These are phyloP conservation scores for Kudoa iwatai DNA, from an alignment of 30 jellyfish, hydroid and myxozoan species.

Conservation along the genomic window DNA sequence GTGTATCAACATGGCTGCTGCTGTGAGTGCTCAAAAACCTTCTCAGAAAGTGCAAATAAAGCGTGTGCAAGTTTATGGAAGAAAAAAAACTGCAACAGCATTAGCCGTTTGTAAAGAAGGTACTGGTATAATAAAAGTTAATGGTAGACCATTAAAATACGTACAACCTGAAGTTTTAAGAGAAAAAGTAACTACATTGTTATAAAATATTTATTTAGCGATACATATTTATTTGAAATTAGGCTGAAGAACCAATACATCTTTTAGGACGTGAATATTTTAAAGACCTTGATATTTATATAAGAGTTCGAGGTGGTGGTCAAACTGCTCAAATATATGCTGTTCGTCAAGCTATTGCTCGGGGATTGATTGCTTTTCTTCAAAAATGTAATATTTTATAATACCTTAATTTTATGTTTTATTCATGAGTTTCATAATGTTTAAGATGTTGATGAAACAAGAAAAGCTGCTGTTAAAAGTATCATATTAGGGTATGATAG, in stretches of 20 bases:
- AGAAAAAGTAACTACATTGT: slow-evolving; percentile 17
- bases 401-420: no score
- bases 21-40: no score
- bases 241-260: slow-evolving; percentile 61
- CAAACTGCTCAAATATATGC: slow-evolving; percentile 71
- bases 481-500: slow-evolving; percentile 50
- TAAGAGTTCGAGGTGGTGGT: slow-evolving; percentile 88
- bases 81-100: slow-evolving; percentile 91
- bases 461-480: slow-evolving; percentile 53
- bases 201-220: neutral
- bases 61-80: no score
- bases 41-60: no score
- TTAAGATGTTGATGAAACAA: slow-evolving; percentile 87
- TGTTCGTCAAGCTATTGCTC: slow-evolving; percentile 81
- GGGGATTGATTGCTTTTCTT: slow-evolving; percentile 51
- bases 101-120: slow-evolving; percentile 78
- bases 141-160: slow-evolving; percentile 60
- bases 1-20: no score
- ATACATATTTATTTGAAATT: neutral
- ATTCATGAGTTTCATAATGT: no score
- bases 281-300: slow-evolving; percentile 66
- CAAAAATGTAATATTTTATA: slow-evolving; percentile 55
- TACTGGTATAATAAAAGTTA: slow-evolving; percentile 40
- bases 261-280: slow-evolving; percentile 55
- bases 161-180: slow-evolving; percentile 44